Conservation (phyloP, 2,888 invertebrate genomes). For the Litoditis marina region DNA sequence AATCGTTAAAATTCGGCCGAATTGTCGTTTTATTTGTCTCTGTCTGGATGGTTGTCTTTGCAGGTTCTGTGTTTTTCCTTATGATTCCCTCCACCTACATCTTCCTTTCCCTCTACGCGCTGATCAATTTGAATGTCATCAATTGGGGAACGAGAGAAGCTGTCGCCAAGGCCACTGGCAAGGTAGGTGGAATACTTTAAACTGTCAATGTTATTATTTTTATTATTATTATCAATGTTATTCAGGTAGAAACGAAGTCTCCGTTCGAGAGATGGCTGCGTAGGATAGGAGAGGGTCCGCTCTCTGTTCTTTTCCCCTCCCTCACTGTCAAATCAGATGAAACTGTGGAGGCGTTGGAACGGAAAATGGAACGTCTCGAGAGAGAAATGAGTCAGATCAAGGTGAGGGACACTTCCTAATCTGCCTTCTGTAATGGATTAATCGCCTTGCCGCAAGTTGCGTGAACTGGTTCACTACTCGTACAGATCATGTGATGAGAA, state of each 20-base stretch:
- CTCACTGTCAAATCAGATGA: neutral
- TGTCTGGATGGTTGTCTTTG: neutral
- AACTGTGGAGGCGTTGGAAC: slow-evolving; percentile 18
- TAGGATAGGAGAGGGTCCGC: neutral
- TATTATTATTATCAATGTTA: neutral
- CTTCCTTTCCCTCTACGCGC: slow-evolving; percentile 82
- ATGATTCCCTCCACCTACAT: slow-evolving; percentile 93
- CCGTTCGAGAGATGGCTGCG: slow-evolving; percentile 29
- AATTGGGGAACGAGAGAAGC: slow-evolving; percentile 90
- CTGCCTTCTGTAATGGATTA: no score
- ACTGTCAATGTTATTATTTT: neutral
- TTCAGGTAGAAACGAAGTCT: slow-evolving; percentile 20
- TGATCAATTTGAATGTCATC: slow-evolving; percentile 87
- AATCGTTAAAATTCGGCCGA: no score
- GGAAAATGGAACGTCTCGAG: slow-evolving; percentile 29
- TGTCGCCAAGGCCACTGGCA: slow-evolving; percentile 62
- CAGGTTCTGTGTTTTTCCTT: slow-evolving; percentile 74
- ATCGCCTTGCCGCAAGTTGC: no score
- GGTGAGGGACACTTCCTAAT: slow-evolving; percentile 8
- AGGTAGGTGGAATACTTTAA: slow-evolving; percentile 13
- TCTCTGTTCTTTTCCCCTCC: slow-evolving; percentile 3
- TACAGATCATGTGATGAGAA: no score
- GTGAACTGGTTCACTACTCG: no score
- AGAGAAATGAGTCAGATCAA: slow-evolving; percentile 22
- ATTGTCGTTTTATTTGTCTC: neutral